A percentile compares a stretch with the other conserved stretches of the same genome.
Conservation (phyloP, 2,113 vertebrate genomes). For the Dasyprocta punctata region DNA sequence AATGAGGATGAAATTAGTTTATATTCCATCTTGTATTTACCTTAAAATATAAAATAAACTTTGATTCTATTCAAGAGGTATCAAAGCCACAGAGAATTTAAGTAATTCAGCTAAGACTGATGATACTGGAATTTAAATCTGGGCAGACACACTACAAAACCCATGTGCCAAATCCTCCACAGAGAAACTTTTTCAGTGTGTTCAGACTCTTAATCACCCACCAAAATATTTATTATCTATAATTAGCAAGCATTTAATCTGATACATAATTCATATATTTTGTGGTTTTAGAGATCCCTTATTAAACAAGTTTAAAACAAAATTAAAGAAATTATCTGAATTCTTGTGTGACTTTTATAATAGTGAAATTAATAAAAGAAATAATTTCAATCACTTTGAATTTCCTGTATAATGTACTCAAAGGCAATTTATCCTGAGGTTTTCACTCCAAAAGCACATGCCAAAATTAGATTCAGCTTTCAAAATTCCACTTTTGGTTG, state of each 20-base stretch:
- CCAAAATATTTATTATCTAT: not conserved
- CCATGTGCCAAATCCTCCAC: not conserved
- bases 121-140: not conserved
- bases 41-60: not conserved
- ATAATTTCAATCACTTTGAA: not conserved
- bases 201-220: not conserved
- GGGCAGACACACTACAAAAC: not conserved
- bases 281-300: not conserved
- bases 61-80: not conserved
- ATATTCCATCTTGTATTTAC: not conserved
- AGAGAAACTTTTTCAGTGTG: not conserved
- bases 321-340: not conserved
- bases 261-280: not conserved
- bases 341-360: not conserved
- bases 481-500: constrained; percentile 22
- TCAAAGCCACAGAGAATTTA: not conserved
- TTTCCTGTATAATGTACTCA: not conserved
- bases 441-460: not conserved
- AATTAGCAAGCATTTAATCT: not conserved
- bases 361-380: constrained; percentile 38
- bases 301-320: not conserved
- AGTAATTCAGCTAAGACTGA: not conserved
- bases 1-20: not conserved
- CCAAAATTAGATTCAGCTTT: not conserved
- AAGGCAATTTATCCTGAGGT: not conserved